A percentile compares a stretch with the other conserved stretches of the same genome.
These are phyloP conservation scores for Sthenelais limicola DNA, from an alignment of 2,888 invertebrate species.

Conservation along the genomic window DNA sequence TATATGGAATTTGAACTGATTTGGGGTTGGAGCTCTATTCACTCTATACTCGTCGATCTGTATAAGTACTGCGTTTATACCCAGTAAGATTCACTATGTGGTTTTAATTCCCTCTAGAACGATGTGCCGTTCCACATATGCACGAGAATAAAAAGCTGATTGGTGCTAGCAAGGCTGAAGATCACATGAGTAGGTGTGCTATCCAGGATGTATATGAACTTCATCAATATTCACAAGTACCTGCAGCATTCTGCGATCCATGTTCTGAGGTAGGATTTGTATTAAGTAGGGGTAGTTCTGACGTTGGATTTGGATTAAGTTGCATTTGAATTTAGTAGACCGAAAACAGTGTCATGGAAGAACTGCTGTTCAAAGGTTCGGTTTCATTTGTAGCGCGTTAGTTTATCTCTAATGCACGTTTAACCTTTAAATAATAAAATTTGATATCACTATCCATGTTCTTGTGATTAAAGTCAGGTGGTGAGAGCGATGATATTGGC, in stretches of 20 bases:
- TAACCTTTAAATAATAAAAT: not conserved
- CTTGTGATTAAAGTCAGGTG: constrained; percentile 22
- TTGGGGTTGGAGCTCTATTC: too few relatives aligned
- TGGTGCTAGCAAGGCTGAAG: constrained; percentile 67
- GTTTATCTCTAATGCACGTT: too few relatives aligned
- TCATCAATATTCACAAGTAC: constrained; percentile 64
- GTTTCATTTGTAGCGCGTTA: too few relatives aligned
- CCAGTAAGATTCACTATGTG: not conserved
- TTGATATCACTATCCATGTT: not conserved
- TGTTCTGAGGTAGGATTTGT: constrained; percentile 36
- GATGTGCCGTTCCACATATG: constrained; percentile 64
- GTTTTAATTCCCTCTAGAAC: constrained; percentile 40
- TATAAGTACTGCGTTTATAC: too few relatives aligned
- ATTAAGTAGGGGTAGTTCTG: too few relatives aligned
- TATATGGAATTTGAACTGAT: too few relatives aligned
- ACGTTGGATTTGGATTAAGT: too few relatives aligned
- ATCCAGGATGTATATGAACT: constrained; percentile 68
- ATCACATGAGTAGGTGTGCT: constrained; percentile 70
- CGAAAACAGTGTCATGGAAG: too few relatives aligned
- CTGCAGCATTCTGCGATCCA: constrained; percentile 65
- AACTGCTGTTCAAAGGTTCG: too few relatives aligned
- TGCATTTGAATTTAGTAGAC: too few relatives aligned
- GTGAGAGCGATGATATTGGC: constrained; percentile 41
- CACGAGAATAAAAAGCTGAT: constrained; percentile 65
- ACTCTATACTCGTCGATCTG: too few relatives aligned